These are phyloP conservation scores for Argynnis bischoffii DNA, from an alignment of 2,888 invertebrate species.

Conservation along the genomic window DNA sequence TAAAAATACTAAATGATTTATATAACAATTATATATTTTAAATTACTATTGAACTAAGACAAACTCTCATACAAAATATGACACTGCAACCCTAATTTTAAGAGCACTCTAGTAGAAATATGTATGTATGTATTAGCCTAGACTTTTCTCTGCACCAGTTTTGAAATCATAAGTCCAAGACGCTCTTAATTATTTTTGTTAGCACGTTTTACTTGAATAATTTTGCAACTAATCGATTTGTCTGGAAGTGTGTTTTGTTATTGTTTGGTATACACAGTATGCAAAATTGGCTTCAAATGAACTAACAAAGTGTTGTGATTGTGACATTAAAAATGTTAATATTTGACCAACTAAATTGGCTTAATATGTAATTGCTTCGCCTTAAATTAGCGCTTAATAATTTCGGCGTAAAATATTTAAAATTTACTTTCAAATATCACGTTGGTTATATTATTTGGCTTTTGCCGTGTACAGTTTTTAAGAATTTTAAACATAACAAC, in stretches of 20 bases:
- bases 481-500: too few relatives aligned
- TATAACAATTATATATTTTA: slow-evolving; percentile 9
- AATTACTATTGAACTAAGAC: not conserved
- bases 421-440: too few relatives aligned
- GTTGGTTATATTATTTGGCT: not conserved
- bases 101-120: slow-evolving; percentile 19
- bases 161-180: slow-evolving; percentile 28
- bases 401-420: slow-evolving; percentile 3
- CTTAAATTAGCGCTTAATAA: slow-evolving; percentile 8
- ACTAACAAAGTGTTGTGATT: slow-evolving; percentile 4
- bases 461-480: not conserved
- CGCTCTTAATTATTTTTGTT: slow-evolving; percentile 23
- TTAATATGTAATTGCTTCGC: slow-evolving; percentile 16
- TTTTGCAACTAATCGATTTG: slow-evolving; percentile 16
- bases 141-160: slow-evolving; percentile 13
- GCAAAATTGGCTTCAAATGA: slow-evolving; percentile 27
- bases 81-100: slow-evolving; percentile 26
- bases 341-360: slow-evolving; percentile 16
- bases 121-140: slow-evolving; percentile 11
- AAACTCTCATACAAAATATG: slow-evolving; percentile 20
- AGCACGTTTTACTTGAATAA: slow-evolving; percentile 25
- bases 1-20: slow-evolving; percentile 20
- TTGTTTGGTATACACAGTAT: slow-evolving; percentile 39
- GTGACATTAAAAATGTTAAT: slow-evolving; percentile 6
- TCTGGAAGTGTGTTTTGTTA: slow-evolving; percentile 32